Base-by-base conservation (phyloP, 2,113 vertebrate genomes). In the Lynx canadensis region DNA sequence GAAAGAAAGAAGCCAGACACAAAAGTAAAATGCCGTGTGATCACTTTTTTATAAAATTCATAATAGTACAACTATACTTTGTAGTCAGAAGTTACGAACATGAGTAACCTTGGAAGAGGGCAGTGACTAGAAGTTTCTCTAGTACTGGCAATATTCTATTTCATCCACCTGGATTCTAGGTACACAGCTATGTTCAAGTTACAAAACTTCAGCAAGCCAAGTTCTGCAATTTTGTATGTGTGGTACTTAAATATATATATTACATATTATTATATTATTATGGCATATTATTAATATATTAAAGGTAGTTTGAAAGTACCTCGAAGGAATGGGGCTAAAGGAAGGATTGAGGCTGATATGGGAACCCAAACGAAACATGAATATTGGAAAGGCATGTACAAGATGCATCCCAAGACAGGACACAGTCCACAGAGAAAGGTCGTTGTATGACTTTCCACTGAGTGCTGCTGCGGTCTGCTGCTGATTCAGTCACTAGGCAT, bases 361-460 rank as follows among this genome's bases (percentile, higher is more conserved):
- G 66, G 80, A 93, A 66, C 2, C 6, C 8, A 15, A 29, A 74
- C 12, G 14, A 68, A 52, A 21, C 18, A 27, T 2, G n/a, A 52
- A 71, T 33, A 63, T 4, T 12, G 29, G 25, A 71, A 27, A 45
- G 3, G 27, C 4, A 9, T n/a, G 21, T 19, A 36, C 5, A 3
- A 10, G 18, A 10, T 4, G 4, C 16, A 9, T 31, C 18, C 29
- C 23, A 11, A 0, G 7, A 50, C 4, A 36, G 63, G 36, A 15
- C 16, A 27, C 36, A 36, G 36, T 36, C 79, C 6, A 48, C 33
- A 7, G 38, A 52, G 18, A 11, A 48, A 52, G 45, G 74, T 25
- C 2, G 7, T 0, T 16, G 25, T 4, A 2, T 76, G 73, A 76
- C 38, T 29, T 76, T 41, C 73, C 41, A 48, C 41, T 2, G 73